Conservation (phyloP, 2,888 invertebrate genomes). For the Acanthosepion pharaonis region DNA sequence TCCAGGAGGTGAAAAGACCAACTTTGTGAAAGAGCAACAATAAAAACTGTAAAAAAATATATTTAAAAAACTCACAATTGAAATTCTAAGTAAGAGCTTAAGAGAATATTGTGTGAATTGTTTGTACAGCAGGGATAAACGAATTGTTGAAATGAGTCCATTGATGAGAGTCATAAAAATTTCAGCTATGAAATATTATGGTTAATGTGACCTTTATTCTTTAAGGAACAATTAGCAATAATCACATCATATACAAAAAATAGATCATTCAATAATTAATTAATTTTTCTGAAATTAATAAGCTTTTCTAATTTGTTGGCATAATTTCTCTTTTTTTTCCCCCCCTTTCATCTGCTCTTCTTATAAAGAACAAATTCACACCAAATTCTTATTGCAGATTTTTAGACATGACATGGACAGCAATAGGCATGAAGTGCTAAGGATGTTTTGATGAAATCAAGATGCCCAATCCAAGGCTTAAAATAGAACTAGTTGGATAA, state of each 20-base stretch:
- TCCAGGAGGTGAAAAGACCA: no score
- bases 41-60: no score
- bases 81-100: no score
- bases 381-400: background rate
- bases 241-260: background rate
- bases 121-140: no score
- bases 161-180: background rate
- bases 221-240: background rate
- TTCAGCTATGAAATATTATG: background rate
- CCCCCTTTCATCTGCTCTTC: background rate
- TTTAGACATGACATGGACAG: background rate
- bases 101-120: no score
- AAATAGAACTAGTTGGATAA: no score
- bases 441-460: no score
- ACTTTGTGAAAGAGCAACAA: no score
- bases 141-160: background rate
- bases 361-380: background rate
- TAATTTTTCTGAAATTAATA: background rate
- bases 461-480: no score
- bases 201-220: background rate
- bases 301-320: background rate
- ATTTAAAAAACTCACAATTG: no score
- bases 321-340: background rate
- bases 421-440: no score
- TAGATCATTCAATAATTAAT: background rate